Conservation (phyloP, 2,797 vertebrate genomes). For the Rhinoraja longicauda region DNA sequence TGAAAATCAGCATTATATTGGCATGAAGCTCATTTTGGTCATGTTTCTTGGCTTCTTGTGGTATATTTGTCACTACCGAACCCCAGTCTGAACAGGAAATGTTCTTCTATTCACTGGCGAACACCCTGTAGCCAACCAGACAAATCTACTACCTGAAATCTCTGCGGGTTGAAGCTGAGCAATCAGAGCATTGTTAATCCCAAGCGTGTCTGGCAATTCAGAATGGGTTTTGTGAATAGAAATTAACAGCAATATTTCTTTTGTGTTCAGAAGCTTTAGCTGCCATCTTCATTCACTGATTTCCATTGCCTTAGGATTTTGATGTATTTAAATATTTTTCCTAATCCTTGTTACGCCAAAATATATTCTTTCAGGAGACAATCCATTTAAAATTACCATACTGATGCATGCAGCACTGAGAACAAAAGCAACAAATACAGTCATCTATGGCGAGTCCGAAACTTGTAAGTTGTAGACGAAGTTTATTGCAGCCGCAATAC, state of each 20-base stretch:
- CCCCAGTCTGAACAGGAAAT: constrained; percentile 45
- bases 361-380: constrained; percentile 36
- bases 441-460: too few species aligned
- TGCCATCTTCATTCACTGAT: constrained; percentile 33
- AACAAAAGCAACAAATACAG: not conserved
- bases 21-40: constrained; percentile 53
- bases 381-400: constrained; percentile 36
- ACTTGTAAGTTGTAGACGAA: too few species aligned
- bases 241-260: constrained; percentile 24
- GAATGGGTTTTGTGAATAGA: constrained; percentile 37
- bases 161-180: not conserved
- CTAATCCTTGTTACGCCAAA: constrained; percentile 35
- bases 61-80: constrained; percentile 57
- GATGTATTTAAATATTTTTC: constrained; percentile 22
- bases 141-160: constrained; percentile 23
- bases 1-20: constrained; percentile 63
- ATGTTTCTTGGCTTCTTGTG: constrained; percentile 57
- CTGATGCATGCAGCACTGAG: constrained; percentile 14
- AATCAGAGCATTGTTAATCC: constrained; percentile 12
- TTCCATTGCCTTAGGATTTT: constrained; percentile 31
- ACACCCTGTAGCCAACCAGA: not conserved
- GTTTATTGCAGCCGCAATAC: too few species aligned
- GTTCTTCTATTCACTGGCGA: not conserved
- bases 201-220: not conserved
- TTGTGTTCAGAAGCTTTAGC: constrained; percentile 30